A percentile compares a stretch with the other conserved stretches of the same genome.
Conservation (phyloP, 2,888 invertebrate genomes). For the Trissolcus brochymenae region DNA sequence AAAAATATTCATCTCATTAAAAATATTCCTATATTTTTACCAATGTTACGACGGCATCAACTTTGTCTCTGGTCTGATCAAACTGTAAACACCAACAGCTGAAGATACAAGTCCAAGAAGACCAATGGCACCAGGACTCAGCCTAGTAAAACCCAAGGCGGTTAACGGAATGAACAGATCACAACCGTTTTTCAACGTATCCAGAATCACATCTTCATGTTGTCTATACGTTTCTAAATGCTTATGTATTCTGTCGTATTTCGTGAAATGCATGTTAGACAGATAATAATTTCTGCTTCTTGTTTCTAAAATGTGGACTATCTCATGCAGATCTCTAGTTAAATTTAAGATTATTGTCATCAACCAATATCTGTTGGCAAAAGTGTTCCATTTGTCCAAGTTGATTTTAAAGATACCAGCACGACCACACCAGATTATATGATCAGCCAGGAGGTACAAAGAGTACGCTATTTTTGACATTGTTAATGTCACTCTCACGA, state of each 20-base stretch:
- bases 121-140: slow-evolving; percentile 88
- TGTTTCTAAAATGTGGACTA: slow-evolving; percentile 80
- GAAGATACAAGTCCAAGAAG: slow-evolving; percentile 89
- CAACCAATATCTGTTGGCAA: slow-evolving; percentile 90
- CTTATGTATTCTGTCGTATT: slow-evolving; percentile 46
- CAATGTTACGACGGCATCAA: slow-evolving; percentile 79
- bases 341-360: slow-evolving; percentile 88
- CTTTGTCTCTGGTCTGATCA: slow-evolving; percentile 88
- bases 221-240: slow-evolving; percentile 66
- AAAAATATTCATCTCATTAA: too few relatives aligned
- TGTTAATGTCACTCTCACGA: slow-evolving; percentile 84
- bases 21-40: too few relatives aligned
- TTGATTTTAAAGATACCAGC: slow-evolving; percentile 84
- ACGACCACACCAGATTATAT: slow-evolving; percentile 89
- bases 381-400: slow-evolving; percentile 85
- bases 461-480: slow-evolving; percentile 88
- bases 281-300: slow-evolving; percentile 50
- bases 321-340: slow-evolving; percentile 90
- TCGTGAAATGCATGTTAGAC: slow-evolving; percentile 13
- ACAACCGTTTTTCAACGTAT: slow-evolving; percentile 90
- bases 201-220: slow-evolving; percentile 85
- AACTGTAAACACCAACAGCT: slow-evolving; percentile 84
- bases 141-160: slow-evolving; percentile 85
- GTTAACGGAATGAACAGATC: slow-evolving; percentile 92
- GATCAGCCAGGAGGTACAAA: slow-evolving; percentile 89